Percentiles rank a stretch among this genome's conserved stretches.
These are phyloP conservation scores for Pheosia tremula DNA, from an alignment of 2,888 invertebrate species.

Conservation along the genomic window DNA sequence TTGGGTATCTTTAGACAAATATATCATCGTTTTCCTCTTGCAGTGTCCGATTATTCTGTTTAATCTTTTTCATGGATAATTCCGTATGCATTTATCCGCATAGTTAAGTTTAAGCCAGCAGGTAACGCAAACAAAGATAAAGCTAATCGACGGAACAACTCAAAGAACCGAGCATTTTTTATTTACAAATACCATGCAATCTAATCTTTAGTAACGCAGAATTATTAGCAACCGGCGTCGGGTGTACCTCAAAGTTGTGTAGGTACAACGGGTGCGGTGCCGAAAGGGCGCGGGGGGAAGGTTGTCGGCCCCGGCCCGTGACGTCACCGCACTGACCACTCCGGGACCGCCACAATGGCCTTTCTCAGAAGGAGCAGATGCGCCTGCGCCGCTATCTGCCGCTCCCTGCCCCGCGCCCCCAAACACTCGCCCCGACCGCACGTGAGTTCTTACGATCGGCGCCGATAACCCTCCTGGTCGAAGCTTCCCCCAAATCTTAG, in stretches of 20 bases:
- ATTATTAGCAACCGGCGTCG: conserved; percentile 48
- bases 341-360: conserved; percentile 78
- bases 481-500: conserved; percentile 25
- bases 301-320: conserved; percentile 81
- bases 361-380: conserved; percentile 83
- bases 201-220: conserved; percentile 42
- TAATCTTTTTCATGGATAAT: not conserved
- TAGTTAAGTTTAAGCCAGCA: not conserved
- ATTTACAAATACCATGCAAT: conserved; percentile 31
- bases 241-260: conserved; percentile 47
- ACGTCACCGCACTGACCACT: conserved; percentile 82
- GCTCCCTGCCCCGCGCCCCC: conserved; percentile 56
- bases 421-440: conserved; percentile 50
- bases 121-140: not conserved
- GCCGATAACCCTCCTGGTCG: conserved; percentile 44
- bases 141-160: not conserved
- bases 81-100: not conserved
- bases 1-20: not conserved
- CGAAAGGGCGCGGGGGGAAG: conserved; percentile 61
- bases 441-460: conserved; percentile 48
- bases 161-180: not conserved
- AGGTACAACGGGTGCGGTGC: conserved; percentile 38
- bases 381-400: conserved; percentile 73
- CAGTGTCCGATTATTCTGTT: not conserved
- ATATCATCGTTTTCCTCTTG: not conserved